These are phyloP conservation scores for Microctenopoma steveboyesi DNA, from an alignment of 2,797 vertebrate species.

Conservation along the genomic window DNA sequence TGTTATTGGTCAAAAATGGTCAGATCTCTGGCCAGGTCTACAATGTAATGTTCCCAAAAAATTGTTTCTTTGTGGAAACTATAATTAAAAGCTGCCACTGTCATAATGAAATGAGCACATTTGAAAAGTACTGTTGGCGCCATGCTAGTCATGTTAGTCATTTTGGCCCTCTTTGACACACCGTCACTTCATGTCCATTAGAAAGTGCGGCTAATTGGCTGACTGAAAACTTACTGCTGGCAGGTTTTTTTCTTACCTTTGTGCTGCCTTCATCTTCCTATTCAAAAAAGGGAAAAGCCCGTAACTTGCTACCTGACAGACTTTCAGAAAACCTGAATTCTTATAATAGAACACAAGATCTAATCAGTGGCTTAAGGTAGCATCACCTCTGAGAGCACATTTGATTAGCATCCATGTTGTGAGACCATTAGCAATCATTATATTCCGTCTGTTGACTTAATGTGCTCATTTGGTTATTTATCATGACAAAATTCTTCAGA, in stretches of 20 bases:
- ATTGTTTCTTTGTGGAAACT: too few relatives aligned
- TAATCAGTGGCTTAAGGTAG: too few relatives aligned
- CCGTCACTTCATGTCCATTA: conserved; percentile 18
- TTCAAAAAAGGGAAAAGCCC: conserved; percentile 19
- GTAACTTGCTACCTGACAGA: conserved; percentile 5
- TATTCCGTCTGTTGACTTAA: neutral
- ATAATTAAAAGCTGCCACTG: too few relatives aligned
- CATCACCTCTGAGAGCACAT: neutral
- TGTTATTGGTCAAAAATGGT: too few relatives aligned
- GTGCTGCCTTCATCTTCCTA: neutral
- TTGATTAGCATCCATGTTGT: too few relatives aligned
- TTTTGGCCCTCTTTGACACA: neutral
- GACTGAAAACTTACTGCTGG: conserved; percentile 5
- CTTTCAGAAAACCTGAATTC: conserved; percentile 14
- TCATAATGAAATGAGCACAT: too few relatives aligned
- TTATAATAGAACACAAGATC: conserved; percentile 21
- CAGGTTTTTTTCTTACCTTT: neutral
- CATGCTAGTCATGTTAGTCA: too few relatives aligned
- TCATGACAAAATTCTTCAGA: neutral
- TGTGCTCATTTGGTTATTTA: neutral
- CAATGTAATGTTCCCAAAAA: too few relatives aligned
- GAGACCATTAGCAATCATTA: neutral
- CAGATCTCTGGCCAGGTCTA: too few relatives aligned
- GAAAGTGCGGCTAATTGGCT: conserved; percentile 31
- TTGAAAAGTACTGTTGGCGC: too few relatives aligned